Conservation (phyloP, 30 jellyfish, hydroid and myxozoan species). For the Cassiopea xamachana region DNA sequence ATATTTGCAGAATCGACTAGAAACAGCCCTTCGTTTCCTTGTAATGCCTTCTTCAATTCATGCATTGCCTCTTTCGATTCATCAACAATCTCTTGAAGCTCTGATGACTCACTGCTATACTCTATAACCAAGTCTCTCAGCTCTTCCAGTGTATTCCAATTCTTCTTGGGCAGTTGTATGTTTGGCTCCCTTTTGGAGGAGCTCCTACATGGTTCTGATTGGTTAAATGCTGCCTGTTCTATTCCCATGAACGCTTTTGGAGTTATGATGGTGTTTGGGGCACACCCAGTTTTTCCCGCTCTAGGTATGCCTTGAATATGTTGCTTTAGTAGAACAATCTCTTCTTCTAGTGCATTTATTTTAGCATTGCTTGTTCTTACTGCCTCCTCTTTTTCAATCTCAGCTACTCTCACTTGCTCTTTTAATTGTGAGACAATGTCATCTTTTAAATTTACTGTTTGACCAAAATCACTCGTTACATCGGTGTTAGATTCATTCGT, state of each 20-base stretch:
- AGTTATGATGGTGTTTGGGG: conserved; percentile 36
- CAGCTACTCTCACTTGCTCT: neutral
- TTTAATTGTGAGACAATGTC: neutral
- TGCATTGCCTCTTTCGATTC: conserved; percentile 70
- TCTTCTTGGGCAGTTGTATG: neutral
- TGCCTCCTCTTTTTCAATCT: conserved; percentile 25
- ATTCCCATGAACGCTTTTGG: conserved; percentile 4
- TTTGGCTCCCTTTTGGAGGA: neutral
- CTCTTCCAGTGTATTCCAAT: conserved; percentile 18
- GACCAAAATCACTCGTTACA: neutral
- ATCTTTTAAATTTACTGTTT: neutral
- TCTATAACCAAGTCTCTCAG: conserved; percentile 48
- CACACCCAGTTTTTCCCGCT: neutral
- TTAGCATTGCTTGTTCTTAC: conserved; percentile 20
- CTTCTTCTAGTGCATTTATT: conserved; percentile 39
- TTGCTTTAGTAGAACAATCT: conserved; percentile 45
- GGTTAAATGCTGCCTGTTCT: neutral
- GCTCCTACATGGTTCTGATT: neutral
- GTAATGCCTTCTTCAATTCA: conserved; percentile 66
- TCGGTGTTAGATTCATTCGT: neutral
- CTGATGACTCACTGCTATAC: conserved; percentile 66
- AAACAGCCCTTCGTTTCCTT: conserved; percentile 64
- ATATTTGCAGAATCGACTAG: conserved; percentile 62
- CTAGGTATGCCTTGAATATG: conserved; percentile 29
- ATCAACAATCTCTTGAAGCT: conserved; percentile 68